Percentiles rank a stretch among this genome's conserved stretches.
phyloP scores from a whole-genome alignment of 2,797 vertebrate species.

The Tachyglossus aculeatus region DNA sequence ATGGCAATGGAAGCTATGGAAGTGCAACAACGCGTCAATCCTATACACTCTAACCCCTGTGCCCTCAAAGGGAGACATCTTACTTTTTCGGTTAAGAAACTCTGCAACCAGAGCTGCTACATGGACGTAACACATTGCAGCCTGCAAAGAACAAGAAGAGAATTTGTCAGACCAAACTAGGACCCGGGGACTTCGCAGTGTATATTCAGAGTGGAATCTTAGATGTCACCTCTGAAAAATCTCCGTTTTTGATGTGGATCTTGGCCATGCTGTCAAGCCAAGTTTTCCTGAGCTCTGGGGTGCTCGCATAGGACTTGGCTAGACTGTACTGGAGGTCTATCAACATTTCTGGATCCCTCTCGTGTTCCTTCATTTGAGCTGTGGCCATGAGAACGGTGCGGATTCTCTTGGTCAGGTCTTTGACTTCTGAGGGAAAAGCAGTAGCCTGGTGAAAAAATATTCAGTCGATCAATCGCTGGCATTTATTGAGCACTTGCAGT shows the following conservation, averaged over 20 bases:
- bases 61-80: conserved; percentile 60
- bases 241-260: conserved; percentile 92
- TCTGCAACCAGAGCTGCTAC: conserved; percentile 93
- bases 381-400: conserved; percentile 97
- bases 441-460: conserved; percentile 87
- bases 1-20: background rate
- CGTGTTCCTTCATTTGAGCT: conserved; percentile 95
- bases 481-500: too few species aligned
- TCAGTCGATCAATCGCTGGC: too few species aligned
- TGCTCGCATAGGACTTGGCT: conserved; percentile 95
- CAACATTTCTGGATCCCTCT: conserved; percentile 95
- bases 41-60: background rate
- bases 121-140: conserved; percentile 96
- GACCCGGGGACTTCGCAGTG: background rate
- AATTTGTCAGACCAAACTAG: background rate
- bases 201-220: background rate
- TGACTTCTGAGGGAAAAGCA: conserved; percentile 91
- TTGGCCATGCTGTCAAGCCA: conserved; percentile 98
- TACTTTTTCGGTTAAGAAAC: conserved; percentile 96
- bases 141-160: conserved; percentile 75
- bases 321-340: conserved; percentile 96
- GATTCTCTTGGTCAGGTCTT: conserved; percentile 94
- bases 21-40: too few species aligned
- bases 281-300: conserved; percentile 92
- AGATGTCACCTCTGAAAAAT: conserved; percentile 88